phyloP scores from a whole-genome alignment of 2,888 invertebrate genomes.

The Automeris io region DNA sequence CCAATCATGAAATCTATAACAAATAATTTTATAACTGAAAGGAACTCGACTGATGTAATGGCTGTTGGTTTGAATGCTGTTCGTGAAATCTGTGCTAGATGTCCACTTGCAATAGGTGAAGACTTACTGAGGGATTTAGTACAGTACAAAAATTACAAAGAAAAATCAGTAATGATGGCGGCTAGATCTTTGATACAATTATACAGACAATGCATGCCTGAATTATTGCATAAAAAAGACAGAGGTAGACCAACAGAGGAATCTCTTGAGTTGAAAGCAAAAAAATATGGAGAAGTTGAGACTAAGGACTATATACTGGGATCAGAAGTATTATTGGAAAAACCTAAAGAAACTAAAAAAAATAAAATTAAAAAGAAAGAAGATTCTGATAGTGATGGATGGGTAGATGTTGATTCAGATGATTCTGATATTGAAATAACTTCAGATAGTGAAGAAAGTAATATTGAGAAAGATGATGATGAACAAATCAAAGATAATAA shows the following conservation, averaged over 20 bases:
- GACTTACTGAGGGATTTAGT: constrained; percentile 94
- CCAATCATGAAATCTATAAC: constrained; percentile 94
- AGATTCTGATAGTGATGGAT: constrained; percentile 75
- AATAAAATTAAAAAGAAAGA: constrained; percentile 46
- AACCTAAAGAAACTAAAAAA: constrained; percentile 41
- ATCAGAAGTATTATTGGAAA: constrained; percentile 86
- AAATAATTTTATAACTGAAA: constrained; percentile 98
- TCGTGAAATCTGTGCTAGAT: constrained; percentile 93
- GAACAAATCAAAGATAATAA: constrained; percentile 20
- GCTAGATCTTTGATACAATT: constrained; percentile 90
- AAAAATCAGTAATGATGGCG: constrained; percentile 98
- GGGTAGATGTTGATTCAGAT: constrained; percentile 78
- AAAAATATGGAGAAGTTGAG: constrained; percentile 89
- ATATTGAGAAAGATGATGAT: constrained; percentile 30
- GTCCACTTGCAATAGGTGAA: constrained; percentile 94
- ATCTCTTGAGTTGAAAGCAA: constrained; percentile 81
- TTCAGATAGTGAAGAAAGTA: constrained; percentile 53
- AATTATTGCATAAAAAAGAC: constrained; percentile 91
- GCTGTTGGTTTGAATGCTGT: constrained; percentile 98
- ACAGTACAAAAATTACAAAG: constrained; percentile 92
- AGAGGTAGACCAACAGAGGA: constrained; percentile 93
- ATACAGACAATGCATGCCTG: constrained; percentile 86
- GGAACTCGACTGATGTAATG: constrained; percentile 98
- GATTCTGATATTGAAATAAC: constrained; percentile 76
- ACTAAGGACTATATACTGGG: constrained; percentile 92